Percentiles rank a stretch among this genome's conserved stretches.
phyloP scores from a whole-genome alignment of 2,888 invertebrate genomes.

The Platynereis dumerilii region DNA sequence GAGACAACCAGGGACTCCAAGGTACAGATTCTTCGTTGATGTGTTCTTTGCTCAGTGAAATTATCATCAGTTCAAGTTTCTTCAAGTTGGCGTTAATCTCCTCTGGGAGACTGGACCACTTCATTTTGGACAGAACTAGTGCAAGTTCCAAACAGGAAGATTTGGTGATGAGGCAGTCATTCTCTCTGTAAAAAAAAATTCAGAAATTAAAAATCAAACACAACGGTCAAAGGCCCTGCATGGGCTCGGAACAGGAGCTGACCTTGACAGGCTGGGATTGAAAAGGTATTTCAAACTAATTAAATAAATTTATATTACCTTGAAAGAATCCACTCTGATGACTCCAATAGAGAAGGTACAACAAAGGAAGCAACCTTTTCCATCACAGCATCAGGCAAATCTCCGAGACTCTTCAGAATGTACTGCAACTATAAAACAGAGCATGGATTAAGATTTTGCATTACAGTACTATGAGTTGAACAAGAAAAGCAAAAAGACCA shows the following conservation, averaged over 20 bases:
- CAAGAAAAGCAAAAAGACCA: not conserved
- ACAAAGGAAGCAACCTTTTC: not conserved
- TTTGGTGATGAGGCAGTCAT: conserved; percentile 7
- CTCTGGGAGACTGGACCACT: no score
- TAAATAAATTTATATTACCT: not conserved
- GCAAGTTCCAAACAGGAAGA: conserved; percentile 4
- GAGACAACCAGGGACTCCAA: no score
- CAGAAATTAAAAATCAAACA: no score
- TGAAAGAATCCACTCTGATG: not conserved
- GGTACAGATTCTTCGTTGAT: no score
- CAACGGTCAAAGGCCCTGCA: no score
- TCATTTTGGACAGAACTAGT: no score
- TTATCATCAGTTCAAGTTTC: no score
- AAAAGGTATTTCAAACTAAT: no score
- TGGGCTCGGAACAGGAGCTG: not conserved
- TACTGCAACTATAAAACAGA: not conserved
- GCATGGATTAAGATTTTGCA: no score
- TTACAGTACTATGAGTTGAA: no score
- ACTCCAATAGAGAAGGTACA: not conserved
- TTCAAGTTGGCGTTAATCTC: no score
- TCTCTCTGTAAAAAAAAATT: conserved; percentile 8
- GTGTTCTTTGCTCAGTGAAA: no score
- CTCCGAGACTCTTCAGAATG: not conserved
- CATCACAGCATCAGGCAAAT: not conserved
- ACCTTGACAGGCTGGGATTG: not conserved